Evolutionary conservation across 2,797 vertebrate genomes (phyloP).

Genomic region (Coregonus sp.): DNA sequence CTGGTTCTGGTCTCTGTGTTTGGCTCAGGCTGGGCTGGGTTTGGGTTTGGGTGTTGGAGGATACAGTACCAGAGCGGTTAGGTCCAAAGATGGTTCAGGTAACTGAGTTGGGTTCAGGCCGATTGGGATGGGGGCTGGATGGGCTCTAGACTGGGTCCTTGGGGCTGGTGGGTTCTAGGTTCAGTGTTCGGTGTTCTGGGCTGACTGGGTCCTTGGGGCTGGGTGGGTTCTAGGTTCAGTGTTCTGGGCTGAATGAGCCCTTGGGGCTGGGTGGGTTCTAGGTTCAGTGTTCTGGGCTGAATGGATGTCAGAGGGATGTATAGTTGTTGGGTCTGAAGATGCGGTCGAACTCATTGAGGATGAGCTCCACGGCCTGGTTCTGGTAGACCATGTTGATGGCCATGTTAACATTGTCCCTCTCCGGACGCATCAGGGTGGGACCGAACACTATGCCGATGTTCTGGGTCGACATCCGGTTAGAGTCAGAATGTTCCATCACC

Average conservation of each 20-base stretch:
- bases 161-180: too few species aligned
- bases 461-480: slow-evolving; percentile 89
- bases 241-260: not conserved
- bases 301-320: slow-evolving; percentile 44
- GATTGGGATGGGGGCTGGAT: too few species aligned
- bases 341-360: slow-evolving; percentile 78
- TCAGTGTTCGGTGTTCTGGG: not conserved
- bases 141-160: not conserved
- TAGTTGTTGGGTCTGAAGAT: slow-evolving; percentile 69
- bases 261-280: not conserved
- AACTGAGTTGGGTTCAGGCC: too few species aligned
- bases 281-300: not conserved
- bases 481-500: slow-evolving; percentile 79
- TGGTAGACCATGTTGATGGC: slow-evolving; percentile 85
- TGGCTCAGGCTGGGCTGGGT: too few species aligned
- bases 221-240: too few species aligned
- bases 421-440: slow-evolving; percentile 86
- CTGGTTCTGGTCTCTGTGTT: too few species aligned
- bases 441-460: slow-evolving; percentile 94
- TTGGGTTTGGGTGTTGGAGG: too few species aligned
- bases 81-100: too few species aligned
- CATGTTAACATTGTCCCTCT: slow-evolving; percentile 84
- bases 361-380: slow-evolving; percentile 88
- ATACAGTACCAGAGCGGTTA: too few species aligned
- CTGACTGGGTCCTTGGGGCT: not conserved